These are phyloP conservation scores for Chrysolina oricalcia DNA, from an alignment of 2,888 invertebrate genomes.

Conservation along the genomic window DNA sequence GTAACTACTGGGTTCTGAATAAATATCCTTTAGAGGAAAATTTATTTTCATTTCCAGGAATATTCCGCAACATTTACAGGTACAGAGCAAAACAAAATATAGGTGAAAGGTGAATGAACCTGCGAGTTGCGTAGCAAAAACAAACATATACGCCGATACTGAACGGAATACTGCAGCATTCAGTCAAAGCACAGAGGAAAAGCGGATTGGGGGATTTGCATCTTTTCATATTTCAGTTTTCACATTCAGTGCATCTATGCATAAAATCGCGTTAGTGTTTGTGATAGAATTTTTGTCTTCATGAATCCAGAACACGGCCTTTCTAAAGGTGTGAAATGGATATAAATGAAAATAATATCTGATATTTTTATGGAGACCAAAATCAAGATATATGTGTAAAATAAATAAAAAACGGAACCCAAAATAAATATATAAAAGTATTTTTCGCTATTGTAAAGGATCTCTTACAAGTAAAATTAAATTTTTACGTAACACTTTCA, in stretches of 20 bases:
- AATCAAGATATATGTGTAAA: no score
- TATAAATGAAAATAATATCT: no score
- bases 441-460: no score
- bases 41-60: neutral
- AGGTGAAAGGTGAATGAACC: neutral
- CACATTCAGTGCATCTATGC: neutral
- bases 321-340: no score
- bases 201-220: slow-evolving; percentile 2
- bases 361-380: no score
- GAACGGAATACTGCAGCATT: neutral
- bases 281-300: no score
- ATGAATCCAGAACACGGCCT: no score
- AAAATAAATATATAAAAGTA: no score
- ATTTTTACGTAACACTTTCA: no score
- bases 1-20: neutral
- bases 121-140: slow-evolving; percentile 10
- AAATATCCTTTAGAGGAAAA: neutral
- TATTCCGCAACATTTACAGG: slow-evolving; percentile 1
- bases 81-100: neutral
- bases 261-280: no score
- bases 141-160: neutral
- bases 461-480: no score
- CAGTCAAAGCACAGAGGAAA: neutral
- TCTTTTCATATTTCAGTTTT: neutral
- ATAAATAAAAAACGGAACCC: no score